Conservation (phyloP, 2,113 vertebrate genomes). For the Gobio gobio region DNA sequence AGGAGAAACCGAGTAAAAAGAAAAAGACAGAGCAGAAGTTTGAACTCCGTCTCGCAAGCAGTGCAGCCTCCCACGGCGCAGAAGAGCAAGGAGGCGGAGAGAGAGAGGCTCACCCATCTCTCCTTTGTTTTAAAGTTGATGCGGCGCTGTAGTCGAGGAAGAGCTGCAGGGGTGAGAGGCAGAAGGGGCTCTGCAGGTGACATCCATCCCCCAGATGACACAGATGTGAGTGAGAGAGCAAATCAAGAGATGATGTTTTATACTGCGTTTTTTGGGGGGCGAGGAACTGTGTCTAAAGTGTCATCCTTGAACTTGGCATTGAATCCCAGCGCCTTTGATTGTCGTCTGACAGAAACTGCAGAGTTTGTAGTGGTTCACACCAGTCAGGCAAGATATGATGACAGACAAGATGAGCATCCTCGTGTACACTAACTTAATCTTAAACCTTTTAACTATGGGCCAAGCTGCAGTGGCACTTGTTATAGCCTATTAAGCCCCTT, state of each 20-base stretch:
- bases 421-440: not conserved
- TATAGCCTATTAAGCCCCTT: not conserved
- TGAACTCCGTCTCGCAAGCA: conserved; percentile 67
- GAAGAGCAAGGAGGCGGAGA: conserved; percentile 54
- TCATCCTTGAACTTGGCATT: conserved; percentile 13
- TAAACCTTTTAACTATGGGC: not conserved
- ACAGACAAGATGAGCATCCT: not conserved
- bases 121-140: conserved; percentile 56
- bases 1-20: conserved; percentile 45
- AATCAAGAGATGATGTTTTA: conserved; percentile 38
- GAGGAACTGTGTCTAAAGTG: conserved; percentile 32
- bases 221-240: conserved; percentile 33
- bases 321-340: conserved; percentile 6
- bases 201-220: conserved; percentile 37
- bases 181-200: not conserved
- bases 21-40: conserved; percentile 54
- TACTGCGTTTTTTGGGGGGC: not conserved
- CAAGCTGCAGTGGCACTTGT: not conserved
- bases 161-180: conserved; percentile 32
- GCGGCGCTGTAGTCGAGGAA: conserved; percentile 51
- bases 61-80: conserved; percentile 62
- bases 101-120: conserved; percentile 40
- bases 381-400: not conserved
- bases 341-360: not conserved
- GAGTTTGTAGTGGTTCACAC: not conserved